Evolutionary conservation across 1,140 invertebrate genomes (phyloP).

Genomic region (Onthophagus taurus): DNA sequence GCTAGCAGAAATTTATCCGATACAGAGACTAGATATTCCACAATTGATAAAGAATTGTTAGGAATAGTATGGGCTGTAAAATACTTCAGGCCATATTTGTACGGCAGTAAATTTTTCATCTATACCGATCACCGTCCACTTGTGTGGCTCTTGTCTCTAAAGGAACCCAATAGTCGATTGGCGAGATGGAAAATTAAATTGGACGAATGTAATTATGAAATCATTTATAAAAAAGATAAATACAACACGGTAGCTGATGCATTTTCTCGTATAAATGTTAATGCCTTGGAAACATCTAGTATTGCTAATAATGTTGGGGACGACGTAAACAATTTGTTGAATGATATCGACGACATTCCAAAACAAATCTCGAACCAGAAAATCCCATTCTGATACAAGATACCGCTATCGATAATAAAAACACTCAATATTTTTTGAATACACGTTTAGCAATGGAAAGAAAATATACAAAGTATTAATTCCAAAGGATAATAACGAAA

Average conservation of each 20-base stretch:
- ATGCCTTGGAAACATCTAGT: too few species aligned
- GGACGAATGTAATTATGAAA: slow-evolving; percentile 3
- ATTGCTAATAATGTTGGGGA: too few species aligned
- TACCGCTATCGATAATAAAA: too few species aligned
- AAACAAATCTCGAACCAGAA: too few species aligned
- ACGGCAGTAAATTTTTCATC: slow-evolving; percentile 28
- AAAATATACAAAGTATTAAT: too few species aligned
- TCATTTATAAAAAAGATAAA: slow-evolving; percentile 9
- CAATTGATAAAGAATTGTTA: slow-evolving; percentile 33
- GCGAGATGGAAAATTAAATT: slow-evolving; percentile 2
- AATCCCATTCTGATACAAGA: too few species aligned
- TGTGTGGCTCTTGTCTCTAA: slow-evolving; percentile 3
- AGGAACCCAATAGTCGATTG: slow-evolving; percentile 4
- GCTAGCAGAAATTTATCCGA: slow-evolving; percentile 24
- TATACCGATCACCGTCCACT: slow-evolving; percentile 25
- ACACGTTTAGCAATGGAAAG: too few species aligned
- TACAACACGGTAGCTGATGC: slow-evolving; percentile 23
- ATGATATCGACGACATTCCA: too few species aligned
- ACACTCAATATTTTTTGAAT: too few species aligned
- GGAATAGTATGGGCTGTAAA: slow-evolving; percentile 36
- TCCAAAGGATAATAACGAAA: too few species aligned
- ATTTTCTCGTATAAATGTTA: slow-evolving; percentile 15
- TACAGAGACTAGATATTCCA: too few species aligned
- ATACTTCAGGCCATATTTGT: slow-evolving; percentile 36
- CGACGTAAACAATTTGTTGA: too few species aligned